A percentile compares a stretch with the other conserved stretches of the same genome.
phyloP scores from a whole-genome alignment of 2,888 invertebrate species.

The Drosophila stalkeri region DNA sequence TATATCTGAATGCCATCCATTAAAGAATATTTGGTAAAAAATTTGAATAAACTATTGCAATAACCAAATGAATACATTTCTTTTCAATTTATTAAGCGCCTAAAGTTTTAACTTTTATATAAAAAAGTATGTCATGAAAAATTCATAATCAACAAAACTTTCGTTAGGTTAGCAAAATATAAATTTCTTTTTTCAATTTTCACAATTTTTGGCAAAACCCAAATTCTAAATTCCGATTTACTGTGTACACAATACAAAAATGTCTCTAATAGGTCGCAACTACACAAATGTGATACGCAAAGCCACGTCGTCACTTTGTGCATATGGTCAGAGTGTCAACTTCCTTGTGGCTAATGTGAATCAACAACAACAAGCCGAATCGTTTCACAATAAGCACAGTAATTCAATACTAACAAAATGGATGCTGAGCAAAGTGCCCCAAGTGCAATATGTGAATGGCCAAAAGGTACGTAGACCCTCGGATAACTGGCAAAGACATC shows the following conservation, averaged over 20 bases:
- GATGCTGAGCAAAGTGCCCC: rapidly evolving
- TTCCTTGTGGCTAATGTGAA: neutral
- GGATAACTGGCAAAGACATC: neutral
- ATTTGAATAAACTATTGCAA: neutral
- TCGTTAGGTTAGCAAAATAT: neutral
- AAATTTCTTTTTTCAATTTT: neutral
- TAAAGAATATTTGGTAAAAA: neutral
- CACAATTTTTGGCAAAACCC: neutral
- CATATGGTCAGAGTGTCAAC: neutral
- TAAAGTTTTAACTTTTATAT: neutral
- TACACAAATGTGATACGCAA: neutral
- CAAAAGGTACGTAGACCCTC: neutral
- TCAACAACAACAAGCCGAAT: neutral
- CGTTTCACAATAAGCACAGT: neutral
- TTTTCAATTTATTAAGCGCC: neutral
- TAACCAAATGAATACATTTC: neutral
- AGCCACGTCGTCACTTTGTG: neutral
- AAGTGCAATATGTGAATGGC: neutral
- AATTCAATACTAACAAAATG: neutral
- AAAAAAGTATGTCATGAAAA: neutral
- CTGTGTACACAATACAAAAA: neutral
- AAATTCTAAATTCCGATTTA: conserved; percentile 13
- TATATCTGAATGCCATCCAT: neutral
- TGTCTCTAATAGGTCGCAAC: neutral
- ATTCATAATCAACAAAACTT: neutral